Base-by-base conservation (phyloP, 2,888 invertebrate genomes). In the Parnassius mnemosyne region DNA sequence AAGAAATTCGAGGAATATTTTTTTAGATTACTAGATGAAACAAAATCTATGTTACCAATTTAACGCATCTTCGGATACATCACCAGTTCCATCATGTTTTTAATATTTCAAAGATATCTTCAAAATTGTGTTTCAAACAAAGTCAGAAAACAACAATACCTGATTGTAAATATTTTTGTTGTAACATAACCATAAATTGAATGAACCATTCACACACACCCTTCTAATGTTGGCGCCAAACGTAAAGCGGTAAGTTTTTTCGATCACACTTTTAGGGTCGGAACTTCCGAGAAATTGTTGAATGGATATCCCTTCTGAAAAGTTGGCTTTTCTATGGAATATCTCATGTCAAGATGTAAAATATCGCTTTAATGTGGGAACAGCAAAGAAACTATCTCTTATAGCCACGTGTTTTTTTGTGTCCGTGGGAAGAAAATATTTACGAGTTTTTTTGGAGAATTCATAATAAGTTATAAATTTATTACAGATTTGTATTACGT, bases 241-340 rank as follows among this genome's bases (percentile, higher is more conserved):
- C 49, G 51, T 61, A 46, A 53, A n/a, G 57, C 53, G 51, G 58
- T 53, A 64, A 51, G 5, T 60, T 66, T 61, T 66, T 63, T 60
- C 54, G 54, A 42, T 16, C 56, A 49, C 10, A 58, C 10, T 41
- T 55, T 67, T 63, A 65, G 72, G 77, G 73, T 72, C 71, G 68
- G 58, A 62, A 66, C 68, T 83, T 82, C 81, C 71, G 59, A 78
- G 82, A 81, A 82, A 47, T 63, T 55, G 53, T 67, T 67, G 57
- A 68, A 69, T 65, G 65, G 59, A 63, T 67, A 65, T 67, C 62
- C 54, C 47, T 53, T 43, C 41, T 66, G 66, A 61, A 52, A 61
- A 52, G 58, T 67, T 66, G 67, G 65, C 66, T 66, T 63, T 47
- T 58, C 58, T 54, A 59, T 64, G 67, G 65, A 61, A 62, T 57